phyloP scores from a whole-genome alignment of 2,113 vertebrate species.

The Galeopterus variegatus region DNA sequence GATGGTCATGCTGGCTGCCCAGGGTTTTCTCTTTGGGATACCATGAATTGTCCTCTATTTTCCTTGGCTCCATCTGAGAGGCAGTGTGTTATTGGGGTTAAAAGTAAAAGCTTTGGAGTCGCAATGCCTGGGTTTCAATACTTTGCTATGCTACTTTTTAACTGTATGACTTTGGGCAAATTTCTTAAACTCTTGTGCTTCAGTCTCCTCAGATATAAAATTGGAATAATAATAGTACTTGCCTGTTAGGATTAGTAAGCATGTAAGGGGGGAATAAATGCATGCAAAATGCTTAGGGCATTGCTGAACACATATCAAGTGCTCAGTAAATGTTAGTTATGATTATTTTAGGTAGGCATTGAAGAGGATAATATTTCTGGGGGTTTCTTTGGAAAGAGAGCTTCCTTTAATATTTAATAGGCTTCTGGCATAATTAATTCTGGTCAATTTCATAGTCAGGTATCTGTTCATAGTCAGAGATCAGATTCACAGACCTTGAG shows the following conservation, averaged over 20 bases:
- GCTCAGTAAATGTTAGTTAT: neutral
- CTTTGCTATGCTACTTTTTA: neutral
- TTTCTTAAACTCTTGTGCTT: neutral
- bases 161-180: neutral
- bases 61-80: neutral
- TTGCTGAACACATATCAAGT: neutral
- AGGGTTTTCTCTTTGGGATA: neutral
- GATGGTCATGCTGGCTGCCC: neutral
- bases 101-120: neutral
- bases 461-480: neutral
- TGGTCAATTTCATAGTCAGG: neutral
- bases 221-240: neutral
- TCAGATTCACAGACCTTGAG: conserved; percentile 7
- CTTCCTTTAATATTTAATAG: conserved; percentile 15
- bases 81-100: neutral
- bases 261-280: neutral
- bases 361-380: neutral
- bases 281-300: neutral
- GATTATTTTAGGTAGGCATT: neutral
- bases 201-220: neutral
- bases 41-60: neutral
- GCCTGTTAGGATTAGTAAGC: neutral
- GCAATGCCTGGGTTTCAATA: neutral
- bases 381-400: conserved; percentile 17
- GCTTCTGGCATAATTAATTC: neutral